Evolutionary conservation across 2,888 invertebrate species (phyloP), one percentile per base, ranked within the genome.

Genomic region (Temnothorax rugatulus): DNA sequence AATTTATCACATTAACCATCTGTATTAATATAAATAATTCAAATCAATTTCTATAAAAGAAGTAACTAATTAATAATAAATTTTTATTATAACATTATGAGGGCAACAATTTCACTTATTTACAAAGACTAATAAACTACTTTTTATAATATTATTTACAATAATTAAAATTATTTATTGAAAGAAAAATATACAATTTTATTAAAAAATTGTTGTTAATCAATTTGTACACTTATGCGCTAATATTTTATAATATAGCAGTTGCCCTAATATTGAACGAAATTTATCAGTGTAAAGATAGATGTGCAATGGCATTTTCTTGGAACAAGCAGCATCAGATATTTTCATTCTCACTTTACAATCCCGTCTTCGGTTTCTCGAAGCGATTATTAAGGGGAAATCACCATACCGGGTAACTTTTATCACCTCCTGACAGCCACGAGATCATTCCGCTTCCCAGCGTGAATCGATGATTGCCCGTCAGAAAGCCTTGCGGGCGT

Each of bases 401-500:
- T 82, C 66, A 77, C 73, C 63, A 64, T 82, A 82, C 76, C 57
- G 61, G 47, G 71, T 75, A 82, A 75, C 54, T 63, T 64, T 86
- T 84, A 82, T 86, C 86, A 81, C 47, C 73, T 73, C 11, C 75
- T 82, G 64, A 84, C 82, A 87, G 74, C 81, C 54, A 73, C 73
- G 59, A 74, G 69, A 83, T 88, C 74, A 84, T 88, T 75, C 50
- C 63, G 69, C 87, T 61, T 54, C 69, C 44, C 84, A 47, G 84
- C 64, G 8, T 69, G 77, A 69, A 87, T 85, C 86, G 75, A 89
- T 86, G 86, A 86, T 82, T 84, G 82, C 83, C 79, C 87, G 83
- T 86, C 83, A 75, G 59, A 50, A 76, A 75, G 57, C 64, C 82
- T 85, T 61, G 85, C 82, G 77, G 77, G 69, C 85, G 63, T 86